phyloP scores from a whole-genome alignment of 2,113 vertebrate species.

The Serilophus lunatus region DNA sequence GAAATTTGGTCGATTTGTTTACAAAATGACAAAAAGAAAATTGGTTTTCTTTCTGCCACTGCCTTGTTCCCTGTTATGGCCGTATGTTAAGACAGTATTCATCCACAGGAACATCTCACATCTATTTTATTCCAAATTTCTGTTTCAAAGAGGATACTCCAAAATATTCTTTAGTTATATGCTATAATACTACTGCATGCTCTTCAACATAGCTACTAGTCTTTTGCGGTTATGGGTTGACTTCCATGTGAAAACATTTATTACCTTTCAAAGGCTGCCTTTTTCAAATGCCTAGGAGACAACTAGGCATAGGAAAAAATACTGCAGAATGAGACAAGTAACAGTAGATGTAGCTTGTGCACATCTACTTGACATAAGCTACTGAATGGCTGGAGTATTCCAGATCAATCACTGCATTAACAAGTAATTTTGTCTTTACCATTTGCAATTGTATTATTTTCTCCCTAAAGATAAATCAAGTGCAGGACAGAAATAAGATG shows the following conservation, averaged over 20 bases:
- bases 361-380: background rate
- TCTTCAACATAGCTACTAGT: background rate
- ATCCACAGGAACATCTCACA: background rate
- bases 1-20: background rate
- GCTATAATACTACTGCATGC: background rate
- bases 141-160: background rate
- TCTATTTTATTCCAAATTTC: background rate
- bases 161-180: background rate
- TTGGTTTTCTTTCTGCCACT: background rate
- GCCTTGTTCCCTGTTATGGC: background rate
- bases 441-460: background rate
- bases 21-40: too few species aligned
- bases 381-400: background rate
- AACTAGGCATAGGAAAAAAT: background rate
- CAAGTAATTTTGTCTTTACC: background rate
- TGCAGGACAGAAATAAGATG: background rate
- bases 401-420: background rate
- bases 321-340: background rate
- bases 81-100: background rate
- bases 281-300: background rate
- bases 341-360: background rate
- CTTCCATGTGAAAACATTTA: background rate
- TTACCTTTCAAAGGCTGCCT: background rate
- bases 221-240: background rate
- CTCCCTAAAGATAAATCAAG: background rate